A percentile compares a stretch with the other conserved stretches of the same genome.
Conservation (phyloP, 1,140 invertebrate species). For the Leptinotarsa lineolata region DNA sequence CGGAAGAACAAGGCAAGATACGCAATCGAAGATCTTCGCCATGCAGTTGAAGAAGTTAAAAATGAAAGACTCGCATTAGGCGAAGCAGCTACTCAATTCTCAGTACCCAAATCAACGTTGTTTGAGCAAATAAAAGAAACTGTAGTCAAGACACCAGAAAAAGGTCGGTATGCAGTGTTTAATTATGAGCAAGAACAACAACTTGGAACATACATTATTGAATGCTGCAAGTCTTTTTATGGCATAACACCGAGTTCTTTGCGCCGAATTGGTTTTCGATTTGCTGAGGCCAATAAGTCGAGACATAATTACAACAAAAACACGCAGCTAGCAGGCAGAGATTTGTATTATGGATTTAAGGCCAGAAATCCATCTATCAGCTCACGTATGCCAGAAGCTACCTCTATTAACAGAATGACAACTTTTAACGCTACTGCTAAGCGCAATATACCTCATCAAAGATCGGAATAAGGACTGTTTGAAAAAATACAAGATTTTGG, state of each 20-base stretch:
- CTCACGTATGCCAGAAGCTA: conserved; percentile 3
- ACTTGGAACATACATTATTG: too few relatives aligned
- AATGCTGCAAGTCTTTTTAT: too few relatives aligned
- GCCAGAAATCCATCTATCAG: neutral
- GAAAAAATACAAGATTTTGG: conserved; percentile 11
- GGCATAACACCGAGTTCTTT: conserved; percentile 13
- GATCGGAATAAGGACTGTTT: neutral
- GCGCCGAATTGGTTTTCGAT: conserved; percentile 10
- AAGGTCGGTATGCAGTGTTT: too few relatives aligned
- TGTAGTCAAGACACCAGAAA: too few relatives aligned
- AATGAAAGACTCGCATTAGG: too few relatives aligned
- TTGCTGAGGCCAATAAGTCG: conserved; percentile 10
- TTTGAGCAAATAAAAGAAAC: too few relatives aligned
- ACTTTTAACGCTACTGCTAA: conserved; percentile 1
- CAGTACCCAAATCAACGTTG: too few relatives aligned
- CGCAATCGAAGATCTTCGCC: too few relatives aligned
- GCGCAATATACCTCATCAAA: neutral
- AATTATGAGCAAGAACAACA: too few relatives aligned
- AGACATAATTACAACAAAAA: conserved; percentile 5
- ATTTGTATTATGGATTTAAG: neutral
- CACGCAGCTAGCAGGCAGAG: neutral
- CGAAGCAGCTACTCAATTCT: too few relatives aligned
- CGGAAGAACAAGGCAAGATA: too few relatives aligned
- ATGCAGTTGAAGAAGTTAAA: too few relatives aligned
- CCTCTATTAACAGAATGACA: neutral